Base-by-base conservation (phyloP, 2,113 vertebrate species). In the Cryptomyrus ogoouensis region DNA sequence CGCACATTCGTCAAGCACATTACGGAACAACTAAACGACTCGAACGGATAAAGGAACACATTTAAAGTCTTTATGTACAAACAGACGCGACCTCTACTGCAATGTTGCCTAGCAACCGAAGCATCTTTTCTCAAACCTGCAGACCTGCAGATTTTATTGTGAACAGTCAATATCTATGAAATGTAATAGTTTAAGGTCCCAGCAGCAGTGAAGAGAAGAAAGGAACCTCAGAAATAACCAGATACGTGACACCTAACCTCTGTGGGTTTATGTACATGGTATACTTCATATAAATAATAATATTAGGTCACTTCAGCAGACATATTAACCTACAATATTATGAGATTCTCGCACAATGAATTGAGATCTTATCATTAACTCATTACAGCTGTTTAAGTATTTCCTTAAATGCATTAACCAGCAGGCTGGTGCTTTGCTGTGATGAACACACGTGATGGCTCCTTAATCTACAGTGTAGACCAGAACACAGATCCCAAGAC, bases 31-130 rank as follows among this genome's bases (percentile, higher is more conserved):
- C 83, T 47, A 84, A 87, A 53, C 3, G n/a, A 53, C 50, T 87
- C 12, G 8, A 35, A 31, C 39, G 31, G 17, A 53, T 39, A 47
- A 87, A 87, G 31, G 24, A 84, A 84, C 35, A 87, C 24, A 87
- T 53, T 87, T 53, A 53, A 53, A 87, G n/a, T 53, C 50, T 84
- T 47, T 39, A 52, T 39, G 53, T 39, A 31, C 31, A 87, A 53
- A 87, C 31, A 56, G 49, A 52, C 49, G 31, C 50, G 5, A 50
- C 17, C 53, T 88, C 17, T 88, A 35, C 27, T 46, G 87, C 56
- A 62, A 44, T 44, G 87, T 88, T 66, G 35, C 87, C 35, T 66
- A 62, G 87, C 87, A 88, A 88, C 87, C 17, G 39, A 42, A 88
- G 53, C 56, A 88, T 88, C 35, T 39, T 58, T 56, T 42, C 15